Evolutionary conservation across 2,797 vertebrate genomes (phyloP).

Genomic region (Perdix hodgsoniae): DNA sequence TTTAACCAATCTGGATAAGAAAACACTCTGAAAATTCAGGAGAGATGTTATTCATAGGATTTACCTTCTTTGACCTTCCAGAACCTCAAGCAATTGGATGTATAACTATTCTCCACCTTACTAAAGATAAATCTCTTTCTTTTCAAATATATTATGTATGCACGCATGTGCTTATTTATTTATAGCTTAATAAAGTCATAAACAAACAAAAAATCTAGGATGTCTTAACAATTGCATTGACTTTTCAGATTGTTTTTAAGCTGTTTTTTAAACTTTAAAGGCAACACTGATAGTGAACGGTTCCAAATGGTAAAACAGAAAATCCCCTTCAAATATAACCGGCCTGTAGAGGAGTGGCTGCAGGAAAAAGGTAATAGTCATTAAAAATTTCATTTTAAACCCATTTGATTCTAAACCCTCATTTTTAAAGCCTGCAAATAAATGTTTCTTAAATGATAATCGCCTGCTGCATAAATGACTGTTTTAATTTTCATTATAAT

Average conservation of each 20-base stretch:
- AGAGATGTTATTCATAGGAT: not conserved
- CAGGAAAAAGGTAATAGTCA: slow-evolving; percentile 97
- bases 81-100: slow-evolving; percentile 55
- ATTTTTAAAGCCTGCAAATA: slow-evolving; percentile 87
- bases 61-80: slow-evolving; percentile 63
- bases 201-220: slow-evolving; percentile 77
- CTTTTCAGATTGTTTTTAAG: slow-evolving; percentile 92
- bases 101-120: slow-evolving; percentile 70
- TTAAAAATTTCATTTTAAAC: slow-evolving; percentile 86
- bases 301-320: slow-evolving; percentile 99
- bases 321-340: slow-evolving; percentile 98
- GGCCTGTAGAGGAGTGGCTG: slow-evolving; percentile 98
- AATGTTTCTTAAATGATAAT: slow-evolving; percentile 87
- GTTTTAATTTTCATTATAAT: slow-evolving; percentile 89
- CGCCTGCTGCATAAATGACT: slow-evolving; percentile 86
- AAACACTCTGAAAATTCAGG: not conserved
- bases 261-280: slow-evolving; percentile 98
- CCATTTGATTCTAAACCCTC: slow-evolving; percentile 85
- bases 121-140: slow-evolving; percentile 64
- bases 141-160: slow-evolving; percentile 7
- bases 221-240: slow-evolving; percentile 84
- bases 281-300: slow-evolving; percentile 98
- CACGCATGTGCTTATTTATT: not conserved
- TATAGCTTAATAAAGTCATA: slow-evolving; percentile 80
- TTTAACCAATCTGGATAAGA: slow-evolving; percentile 7